These are phyloP conservation scores for Taurulus bubalis DNA, from an alignment of 2,113 vertebrate genomes.

Conservation along the genomic window DNA sequence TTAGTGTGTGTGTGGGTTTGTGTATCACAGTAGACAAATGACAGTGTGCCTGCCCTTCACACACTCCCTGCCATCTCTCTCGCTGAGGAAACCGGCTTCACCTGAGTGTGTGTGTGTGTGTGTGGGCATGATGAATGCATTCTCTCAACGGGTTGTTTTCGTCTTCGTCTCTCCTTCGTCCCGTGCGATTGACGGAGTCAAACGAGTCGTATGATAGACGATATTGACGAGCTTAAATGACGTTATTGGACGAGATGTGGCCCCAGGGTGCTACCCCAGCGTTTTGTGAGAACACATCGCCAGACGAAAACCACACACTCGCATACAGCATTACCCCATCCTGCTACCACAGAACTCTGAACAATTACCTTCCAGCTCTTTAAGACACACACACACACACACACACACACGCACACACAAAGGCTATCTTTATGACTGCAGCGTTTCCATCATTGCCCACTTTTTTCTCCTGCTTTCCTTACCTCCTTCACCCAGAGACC, in stretches of 20 bases:
- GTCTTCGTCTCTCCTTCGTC: constrained; percentile 26
- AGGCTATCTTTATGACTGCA: constrained; percentile 68
- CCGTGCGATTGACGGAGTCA: constrained; percentile 47
- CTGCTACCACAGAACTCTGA: constrained; percentile 65
- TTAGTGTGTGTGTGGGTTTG: constrained; percentile 6
- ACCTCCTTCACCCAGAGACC: constrained; percentile 70
- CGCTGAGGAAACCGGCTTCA: constrained; percentile 21
- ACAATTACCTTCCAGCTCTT: constrained; percentile 68
- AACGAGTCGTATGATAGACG: constrained; percentile 61
- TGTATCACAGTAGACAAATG: constrained; percentile 42
- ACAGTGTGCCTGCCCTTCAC: constrained; percentile 39
- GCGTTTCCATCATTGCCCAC: constrained; percentile 63
- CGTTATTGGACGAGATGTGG: constrained; percentile 60
- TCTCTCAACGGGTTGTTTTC: constrained; percentile 6
- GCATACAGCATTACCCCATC: constrained; percentile 53
- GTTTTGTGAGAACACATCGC: constrained; percentile 47
- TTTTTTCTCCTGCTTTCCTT: constrained; percentile 54
- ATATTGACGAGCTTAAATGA: constrained; percentile 68
- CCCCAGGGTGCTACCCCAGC: constrained; percentile 64
- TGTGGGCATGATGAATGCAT: too few relatives aligned
- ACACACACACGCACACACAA: constrained; percentile 25
- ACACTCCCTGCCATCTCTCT: constrained; percentile 1
- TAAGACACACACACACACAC: constrained; percentile 34
- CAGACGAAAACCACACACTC: constrained; percentile 66
- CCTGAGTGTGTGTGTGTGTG: constrained; percentile 15